phyloP scores from a whole-genome alignment of 2,888 invertebrate species.

The Cerastis leucographa region DNA sequence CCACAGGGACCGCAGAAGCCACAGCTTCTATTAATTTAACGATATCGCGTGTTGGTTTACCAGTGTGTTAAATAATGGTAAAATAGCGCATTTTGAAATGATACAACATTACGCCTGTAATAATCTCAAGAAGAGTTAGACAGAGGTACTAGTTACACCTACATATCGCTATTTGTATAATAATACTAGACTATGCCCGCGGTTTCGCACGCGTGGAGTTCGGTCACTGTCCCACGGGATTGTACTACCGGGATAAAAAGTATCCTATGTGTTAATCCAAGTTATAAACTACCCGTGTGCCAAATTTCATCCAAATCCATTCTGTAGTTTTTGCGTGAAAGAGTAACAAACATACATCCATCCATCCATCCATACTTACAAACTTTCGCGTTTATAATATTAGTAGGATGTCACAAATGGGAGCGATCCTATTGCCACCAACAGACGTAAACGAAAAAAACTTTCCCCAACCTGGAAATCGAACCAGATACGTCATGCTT shows the following conservation, averaged over 20 bases:
- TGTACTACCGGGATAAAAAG: no score
- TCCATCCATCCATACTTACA: no score
- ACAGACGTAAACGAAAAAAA: neutral
- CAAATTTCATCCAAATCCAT: no score
- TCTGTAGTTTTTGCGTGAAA: no score
- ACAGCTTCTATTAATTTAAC: slow-evolving; percentile 10
- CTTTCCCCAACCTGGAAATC: neutral
- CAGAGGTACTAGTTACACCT: neutral
- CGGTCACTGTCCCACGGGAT: no score
- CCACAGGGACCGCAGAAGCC: slow-evolving; percentile 4
- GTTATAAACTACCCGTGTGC: no score
- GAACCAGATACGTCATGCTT: neutral
- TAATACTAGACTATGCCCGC: no score
- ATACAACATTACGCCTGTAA: neutral
- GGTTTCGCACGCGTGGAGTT: no score
- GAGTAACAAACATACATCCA: no score
- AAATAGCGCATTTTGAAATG: neutral
- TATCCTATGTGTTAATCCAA: no score
- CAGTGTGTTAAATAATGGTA: neutral
- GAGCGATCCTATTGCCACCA: neutral
- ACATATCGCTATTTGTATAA: neutral
- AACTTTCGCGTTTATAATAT: no score
- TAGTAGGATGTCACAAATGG: no score
- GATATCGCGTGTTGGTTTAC: neutral
- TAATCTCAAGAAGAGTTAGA: neutral